Percentiles rank a stretch among this genome's conserved stretches.
These are phyloP conservation scores for Caenorhabditis wallacei DNA, from an alignment of 2,888 invertebrate genomes.

Conservation along the genomic window DNA sequence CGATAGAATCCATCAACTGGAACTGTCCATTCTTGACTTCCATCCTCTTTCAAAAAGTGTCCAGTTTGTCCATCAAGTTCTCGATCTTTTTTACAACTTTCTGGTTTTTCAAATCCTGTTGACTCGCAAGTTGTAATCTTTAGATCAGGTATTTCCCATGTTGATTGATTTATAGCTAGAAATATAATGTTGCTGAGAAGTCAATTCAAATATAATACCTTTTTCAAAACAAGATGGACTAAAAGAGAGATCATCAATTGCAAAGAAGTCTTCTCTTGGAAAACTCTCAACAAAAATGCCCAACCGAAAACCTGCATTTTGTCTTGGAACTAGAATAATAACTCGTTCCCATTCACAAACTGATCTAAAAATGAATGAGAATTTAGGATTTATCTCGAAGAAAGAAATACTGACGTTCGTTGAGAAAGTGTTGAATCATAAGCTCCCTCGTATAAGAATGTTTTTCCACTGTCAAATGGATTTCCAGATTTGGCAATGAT, in stretches of 20 bases:
- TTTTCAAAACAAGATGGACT: slow-evolving; percentile 58
- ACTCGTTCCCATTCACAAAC: slow-evolving; percentile 53
- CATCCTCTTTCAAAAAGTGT: slow-evolving; percentile 57
- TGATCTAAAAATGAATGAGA: slow-evolving; percentile 5
- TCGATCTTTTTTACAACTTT: slow-evolving; percentile 30
- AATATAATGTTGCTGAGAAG: background rate
- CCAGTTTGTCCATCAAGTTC: slow-evolving; percentile 56
- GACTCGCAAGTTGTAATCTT: slow-evolving; percentile 36
- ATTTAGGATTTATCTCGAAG: background rate
- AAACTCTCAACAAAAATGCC: slow-evolving; percentile 49
- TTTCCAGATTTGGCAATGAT: slow-evolving; percentile 37
- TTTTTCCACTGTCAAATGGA: slow-evolving; percentile 54
- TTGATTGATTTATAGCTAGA: slow-evolving; percentile 42
- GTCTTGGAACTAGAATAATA: slow-evolving; percentile 35
- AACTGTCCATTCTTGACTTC: slow-evolving; percentile 62
- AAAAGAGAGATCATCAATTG: slow-evolving; percentile 56
- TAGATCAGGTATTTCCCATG: slow-evolving; percentile 46
- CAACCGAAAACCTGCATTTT: slow-evolving; percentile 46
- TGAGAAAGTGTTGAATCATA: slow-evolving; percentile 1
- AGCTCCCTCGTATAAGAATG: slow-evolving; percentile 18
- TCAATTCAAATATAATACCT: slow-evolving; percentile 7
- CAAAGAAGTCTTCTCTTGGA: slow-evolving; percentile 29
- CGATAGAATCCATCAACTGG: slow-evolving; percentile 48
- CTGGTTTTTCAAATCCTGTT: slow-evolving; percentile 36
- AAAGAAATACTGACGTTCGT: background rate